A percentile compares a stretch with the other conserved stretches of the same genome.
Evolutionary conservation across 2,113 vertebrate species (phyloP).

Genomic region (Prolemur simus): DNA sequence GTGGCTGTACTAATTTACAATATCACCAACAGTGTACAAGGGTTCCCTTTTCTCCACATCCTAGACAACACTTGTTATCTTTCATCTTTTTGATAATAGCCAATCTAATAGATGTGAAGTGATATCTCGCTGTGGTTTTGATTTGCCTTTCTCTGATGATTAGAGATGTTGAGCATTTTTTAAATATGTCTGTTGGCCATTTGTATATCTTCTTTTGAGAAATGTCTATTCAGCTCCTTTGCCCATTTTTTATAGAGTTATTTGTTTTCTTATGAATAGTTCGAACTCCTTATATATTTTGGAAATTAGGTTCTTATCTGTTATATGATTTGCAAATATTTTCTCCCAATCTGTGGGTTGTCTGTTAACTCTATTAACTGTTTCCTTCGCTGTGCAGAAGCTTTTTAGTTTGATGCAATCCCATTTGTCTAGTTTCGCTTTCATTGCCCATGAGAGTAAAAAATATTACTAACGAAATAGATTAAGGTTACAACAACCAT

Average conservation of each 20-base stretch:
- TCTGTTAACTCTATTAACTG: neutral
- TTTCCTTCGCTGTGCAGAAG: neutral
- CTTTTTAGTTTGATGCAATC: neutral
- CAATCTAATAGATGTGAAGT: neutral
- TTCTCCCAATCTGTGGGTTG: neutral
- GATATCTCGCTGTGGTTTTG: neutral
- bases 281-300: neutral
- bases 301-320: neutral
- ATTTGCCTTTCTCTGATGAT: neutral
- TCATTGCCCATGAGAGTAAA: neutral
- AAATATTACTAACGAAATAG: constrained; percentile 28
- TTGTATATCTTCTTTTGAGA: neutral
- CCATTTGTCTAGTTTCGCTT: neutral
- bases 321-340: neutral
- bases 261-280: neutral
- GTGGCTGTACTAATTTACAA: neutral
- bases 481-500: constrained; percentile 11
- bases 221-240: neutral
- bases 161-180: neutral
- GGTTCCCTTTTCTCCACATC: neutral
- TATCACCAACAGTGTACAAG: neutral
- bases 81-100: neutral
- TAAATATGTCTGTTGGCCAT: neutral
- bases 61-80: neutral
- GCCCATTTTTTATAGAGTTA: neutral